Percentiles rank a stretch among this genome's conserved stretches.
Conservation (phyloP, 1,140 invertebrate species). For the Ctenoplectra terminalis region DNA sequence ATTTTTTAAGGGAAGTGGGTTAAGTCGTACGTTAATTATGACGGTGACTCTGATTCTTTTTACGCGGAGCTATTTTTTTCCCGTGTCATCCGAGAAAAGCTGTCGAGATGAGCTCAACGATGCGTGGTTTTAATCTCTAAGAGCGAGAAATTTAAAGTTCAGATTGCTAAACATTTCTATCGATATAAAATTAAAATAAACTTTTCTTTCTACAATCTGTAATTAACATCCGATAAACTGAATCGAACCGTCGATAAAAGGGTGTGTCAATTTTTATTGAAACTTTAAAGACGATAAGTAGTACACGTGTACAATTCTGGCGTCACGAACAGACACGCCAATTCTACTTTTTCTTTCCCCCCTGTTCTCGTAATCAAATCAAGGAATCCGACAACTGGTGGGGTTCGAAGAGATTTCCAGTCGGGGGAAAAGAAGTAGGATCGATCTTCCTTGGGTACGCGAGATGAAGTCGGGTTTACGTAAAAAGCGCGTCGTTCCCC, state of each 20-base stretch:
- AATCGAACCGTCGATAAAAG: not conserved
- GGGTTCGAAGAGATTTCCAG: not conserved
- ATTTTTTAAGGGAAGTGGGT: not conserved
- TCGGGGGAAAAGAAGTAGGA: not conserved
- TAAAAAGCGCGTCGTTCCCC: not conserved
- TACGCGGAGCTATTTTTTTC: not conserved
- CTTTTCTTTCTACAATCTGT: not conserved
- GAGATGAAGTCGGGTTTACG: not conserved
- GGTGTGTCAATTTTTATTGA: not conserved
- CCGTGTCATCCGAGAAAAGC: no score
- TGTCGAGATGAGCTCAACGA: not conserved
- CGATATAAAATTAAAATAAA: not conserved
- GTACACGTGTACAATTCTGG: not conserved
- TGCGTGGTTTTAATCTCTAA: not conserved
- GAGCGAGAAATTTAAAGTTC: not conserved
- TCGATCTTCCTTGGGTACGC: not conserved
- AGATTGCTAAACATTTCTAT: not conserved
- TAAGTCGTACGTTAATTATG: slow-evolving; percentile 23
- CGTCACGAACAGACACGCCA: not conserved
- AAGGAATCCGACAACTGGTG: not conserved
- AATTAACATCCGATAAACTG: not conserved
- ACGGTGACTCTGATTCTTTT: not conserved
- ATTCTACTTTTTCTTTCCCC: slow-evolving; percentile 20
- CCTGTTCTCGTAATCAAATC: not conserved
- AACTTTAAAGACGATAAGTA: not conserved